Conservation (phyloP, 2,888 invertebrate genomes). For the Abrostola tripartita region DNA sequence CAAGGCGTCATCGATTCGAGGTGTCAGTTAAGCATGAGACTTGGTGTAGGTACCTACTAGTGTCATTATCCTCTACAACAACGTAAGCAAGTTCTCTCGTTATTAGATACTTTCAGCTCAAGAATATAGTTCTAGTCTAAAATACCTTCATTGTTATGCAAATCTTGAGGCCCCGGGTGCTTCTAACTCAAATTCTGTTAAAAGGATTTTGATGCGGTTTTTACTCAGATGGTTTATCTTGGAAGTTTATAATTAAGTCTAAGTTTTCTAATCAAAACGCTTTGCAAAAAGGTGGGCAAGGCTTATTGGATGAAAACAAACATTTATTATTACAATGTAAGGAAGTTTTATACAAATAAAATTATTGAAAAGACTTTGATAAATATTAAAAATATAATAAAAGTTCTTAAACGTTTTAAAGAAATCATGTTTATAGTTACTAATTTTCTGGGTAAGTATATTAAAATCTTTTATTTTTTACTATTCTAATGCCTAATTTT, state of each 20-base stretch:
- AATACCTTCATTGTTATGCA: conserved; percentile 21
- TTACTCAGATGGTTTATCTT: neutral
- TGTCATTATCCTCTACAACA: neutral
- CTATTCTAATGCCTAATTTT: too few relatives aligned
- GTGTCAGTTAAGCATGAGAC: neutral
- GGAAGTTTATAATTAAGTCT: conserved; percentile 1
- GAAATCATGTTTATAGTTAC: too few relatives aligned
- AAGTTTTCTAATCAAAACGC: neutral
- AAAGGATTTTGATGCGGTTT: neutral
- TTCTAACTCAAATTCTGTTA: conserved; percentile 6
- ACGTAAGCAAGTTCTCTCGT: neutral
- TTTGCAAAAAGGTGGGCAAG: neutral
- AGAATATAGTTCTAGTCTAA: conserved; percentile 1
- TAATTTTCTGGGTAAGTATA: too few relatives aligned
- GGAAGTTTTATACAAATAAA: neutral
- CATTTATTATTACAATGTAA: neutral
- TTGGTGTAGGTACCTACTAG: neutral
- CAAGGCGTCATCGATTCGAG: too few relatives aligned
- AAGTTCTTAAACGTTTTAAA: too few relatives aligned
- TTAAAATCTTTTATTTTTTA: too few relatives aligned
- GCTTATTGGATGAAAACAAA: neutral
- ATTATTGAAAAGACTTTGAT: too few relatives aligned
- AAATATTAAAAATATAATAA: too few relatives aligned
- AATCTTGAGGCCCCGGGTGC: conserved; percentile 10
- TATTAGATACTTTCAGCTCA: neutral